Evolutionary conservation across 2,797 vertebrate genomes (phyloP), one percentile per base, ranked within the genome.

Genomic region (Clarias fuscus): DNA sequence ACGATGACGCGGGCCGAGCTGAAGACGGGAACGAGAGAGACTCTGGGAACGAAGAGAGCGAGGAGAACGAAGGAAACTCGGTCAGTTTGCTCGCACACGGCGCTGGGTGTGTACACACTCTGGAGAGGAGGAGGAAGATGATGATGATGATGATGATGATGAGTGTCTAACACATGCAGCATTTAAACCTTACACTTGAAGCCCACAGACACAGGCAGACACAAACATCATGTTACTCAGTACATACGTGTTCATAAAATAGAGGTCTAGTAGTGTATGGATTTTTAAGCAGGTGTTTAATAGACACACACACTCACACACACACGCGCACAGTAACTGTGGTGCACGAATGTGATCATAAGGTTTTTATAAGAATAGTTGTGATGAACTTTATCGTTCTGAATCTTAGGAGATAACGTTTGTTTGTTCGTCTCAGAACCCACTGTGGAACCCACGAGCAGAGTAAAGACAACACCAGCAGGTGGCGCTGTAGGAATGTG

Each of bases 41-140:
- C 0, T 98, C 96, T 1, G 96, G 93, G 84, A 96, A 97, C 83
- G 97, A 98, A 67, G 97, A 98, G 13, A 98, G 97, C 27, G 95
- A 96, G 78, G 97, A 97, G 72, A 98, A 98, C 85, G 91, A 90
- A 89, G 95, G 93, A 84, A 96, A 95, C 90, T 98, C 97, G 92
- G 98, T 99, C 89, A 95, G 97, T 88, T 72, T 82, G 6, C 72
- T 33, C 15, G 7, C 43, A 24, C 72, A 27, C 5, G 7, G 33
- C 6, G 1, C 48, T 62, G 67, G 15, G 6, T 73, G 11, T 20
- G 1, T 76, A 43, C 72, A 77, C 40, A 1, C 30, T 10, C n/a
- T n/a, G 10, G 73, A 43, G 43, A 43, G 7, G 1, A 43, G 43
- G 7, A 43, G 0, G 40, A 43, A 0, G 33, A 33, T 2, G 33